Conservation (phyloP, 2,113 vertebrate species). For the mouse (Mus musculus) region GRCm39 chr11:80987001-80987500, state of each 20-base stretch:
- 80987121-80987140: neutral
- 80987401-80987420: neutral
- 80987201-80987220: neutral
- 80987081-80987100: neutral
- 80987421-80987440: neutral
- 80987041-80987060: neutral
- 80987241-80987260: neutral
- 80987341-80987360: neutral
- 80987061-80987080: neutral
- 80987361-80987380: neutral
- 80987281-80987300: neutral
- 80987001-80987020: neutral
- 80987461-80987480: neutral
- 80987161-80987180: neutral
- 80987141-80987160: neutral
- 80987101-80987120: neutral
- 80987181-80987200: neutral
- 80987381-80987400: neutral
- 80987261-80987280: too few relatives aligned
- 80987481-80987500: too few relatives aligned
- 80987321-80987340: neutral
- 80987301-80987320: neutral
- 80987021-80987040: constrained; percentile 10
- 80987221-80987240: neutral
- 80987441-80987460: neutral